Base-by-base conservation (phyloP, 1,140 invertebrate genomes). In the Brachionus rubens region DNA sequence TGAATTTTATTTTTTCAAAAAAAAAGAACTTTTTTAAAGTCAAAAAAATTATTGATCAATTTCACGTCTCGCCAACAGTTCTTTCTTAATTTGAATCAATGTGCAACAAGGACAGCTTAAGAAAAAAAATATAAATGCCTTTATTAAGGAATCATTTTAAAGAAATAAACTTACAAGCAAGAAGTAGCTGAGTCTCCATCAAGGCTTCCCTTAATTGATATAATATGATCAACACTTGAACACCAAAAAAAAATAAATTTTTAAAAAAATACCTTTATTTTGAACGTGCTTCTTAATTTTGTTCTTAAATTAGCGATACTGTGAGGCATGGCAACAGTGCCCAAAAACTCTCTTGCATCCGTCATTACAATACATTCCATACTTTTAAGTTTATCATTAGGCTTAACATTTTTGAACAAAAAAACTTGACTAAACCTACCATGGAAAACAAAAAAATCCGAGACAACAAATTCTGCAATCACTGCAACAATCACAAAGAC, bases 331-430 rank as follows among this genome's bases (percentile, higher is more conserved):
- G 43, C 0, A 48, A 70, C 16, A 33, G 47, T 47, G 3, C 65
- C 65, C 16, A 70, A 30, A 36, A 33, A 59, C 36, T 59, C 54
- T 33, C 54, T 33, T 12, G 54, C 54, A 36, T 59, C 54, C 16
- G 54, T 59, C 54, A 59, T 59, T 0, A 59, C 28, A 9, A 59
- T 59, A 19, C 41, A 70, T 70, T 70, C 65, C 65, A 48, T 70
- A 30, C 47, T 48, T 46, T 46, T 46, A 41, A 24, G 36, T 3
- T 21, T 24, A 33, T 46, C 41, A 3, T 14, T 3, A 40, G 19
- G 19, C 12, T 10, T 12, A 46, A 19, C 16, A 6, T 24, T 47
- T 16, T 50, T 5, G 12, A 19, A 50, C 12, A 4, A 50, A 50
- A 47, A 70, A 46, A n/a, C 4, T 46, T 2, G 19, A 28, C 24